These are phyloP conservation scores for Cotesia vestalis DNA, from an alignment of 1,140 invertebrate species.

Conservation along the genomic window DNA sequence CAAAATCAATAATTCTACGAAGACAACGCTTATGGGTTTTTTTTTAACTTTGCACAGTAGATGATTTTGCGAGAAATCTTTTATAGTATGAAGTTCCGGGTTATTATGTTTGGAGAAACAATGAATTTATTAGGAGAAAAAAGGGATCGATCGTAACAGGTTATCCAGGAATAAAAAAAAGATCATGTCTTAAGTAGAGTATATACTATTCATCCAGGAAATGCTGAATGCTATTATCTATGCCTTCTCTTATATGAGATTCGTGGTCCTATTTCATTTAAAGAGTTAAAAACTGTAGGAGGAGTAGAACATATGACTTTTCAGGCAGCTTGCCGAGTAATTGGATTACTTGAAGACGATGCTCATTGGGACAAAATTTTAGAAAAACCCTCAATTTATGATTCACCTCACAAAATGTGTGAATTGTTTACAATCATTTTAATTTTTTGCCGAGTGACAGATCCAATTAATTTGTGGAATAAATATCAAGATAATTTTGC, in stretches of 20 bases:
- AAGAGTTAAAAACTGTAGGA: slow-evolving; percentile 48
- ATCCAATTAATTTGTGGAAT: slow-evolving; percentile 28
- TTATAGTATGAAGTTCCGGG: slow-evolving; percentile 15
- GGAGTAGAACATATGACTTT: slow-evolving; percentile 19
- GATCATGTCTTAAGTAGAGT: slow-evolving; percentile 50
- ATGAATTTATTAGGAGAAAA: slow-evolving; percentile 35
- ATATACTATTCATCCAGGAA: slow-evolving; percentile 57
- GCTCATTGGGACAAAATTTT: slow-evolving; percentile 45
- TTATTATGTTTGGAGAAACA: slow-evolving; percentile 13
- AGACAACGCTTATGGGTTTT: slow-evolving; percentile 61
- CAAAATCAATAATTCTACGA: slow-evolving; percentile 43
- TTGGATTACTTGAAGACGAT: slow-evolving; percentile 54
- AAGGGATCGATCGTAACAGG: slow-evolving; percentile 43
- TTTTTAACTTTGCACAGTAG: slow-evolving; percentile 52
- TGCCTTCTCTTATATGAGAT: slow-evolving; percentile 47
- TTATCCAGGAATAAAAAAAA: slow-evolving; percentile 44
- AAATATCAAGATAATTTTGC: slow-evolving; percentile 21
- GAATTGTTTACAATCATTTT: slow-evolving; percentile 37
- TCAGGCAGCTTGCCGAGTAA: slow-evolving; percentile 21
- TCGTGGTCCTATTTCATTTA: slow-evolving; percentile 51
- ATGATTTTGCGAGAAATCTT: neutral
- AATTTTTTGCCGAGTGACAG: slow-evolving; percentile 34
- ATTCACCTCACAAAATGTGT: slow-evolving; percentile 28
- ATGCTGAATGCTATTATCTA: slow-evolving; percentile 59
- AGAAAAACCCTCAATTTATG: slow-evolving; percentile 28